Evolutionary conservation across 1,140 invertebrate genomes (phyloP).

Genomic region (Akabosia matsudoensis): DNA sequence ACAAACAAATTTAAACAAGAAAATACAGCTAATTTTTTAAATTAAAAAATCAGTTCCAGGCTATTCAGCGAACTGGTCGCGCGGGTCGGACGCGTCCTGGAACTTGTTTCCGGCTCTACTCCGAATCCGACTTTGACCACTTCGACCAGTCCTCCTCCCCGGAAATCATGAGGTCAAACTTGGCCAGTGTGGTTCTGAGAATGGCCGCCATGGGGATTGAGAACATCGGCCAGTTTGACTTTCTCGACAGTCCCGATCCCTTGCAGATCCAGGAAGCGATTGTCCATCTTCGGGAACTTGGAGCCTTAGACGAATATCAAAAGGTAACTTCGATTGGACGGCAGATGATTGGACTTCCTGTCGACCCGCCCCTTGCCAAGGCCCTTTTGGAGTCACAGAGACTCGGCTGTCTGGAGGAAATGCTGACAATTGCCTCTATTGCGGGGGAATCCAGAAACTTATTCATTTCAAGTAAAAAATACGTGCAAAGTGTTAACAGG

Average conservation of each 20-base stretch:
- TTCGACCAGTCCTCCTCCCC: conserved; percentile 77
- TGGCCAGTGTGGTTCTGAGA: conserved; percentile 92
- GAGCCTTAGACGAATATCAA: conserved; percentile 86
- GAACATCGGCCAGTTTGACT: conserved; percentile 94
- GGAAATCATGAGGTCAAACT: conserved; percentile 95
- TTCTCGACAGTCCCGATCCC: conserved; percentile 97
- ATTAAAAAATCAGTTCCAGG: conserved; percentile 49
- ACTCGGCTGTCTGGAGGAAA: conserved; percentile 83
- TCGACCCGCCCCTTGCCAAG: conserved; percentile 97
- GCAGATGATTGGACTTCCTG: conserved; percentile 97
- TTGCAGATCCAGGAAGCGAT: conserved; percentile 98
- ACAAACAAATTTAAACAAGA: too few relatives aligned
- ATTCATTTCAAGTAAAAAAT: conserved; percentile 94
- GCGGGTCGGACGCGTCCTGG: conserved; percentile 59
- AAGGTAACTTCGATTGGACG: conserved; percentile 85
- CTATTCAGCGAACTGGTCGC: conserved; percentile 52
- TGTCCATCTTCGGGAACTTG: conserved; percentile 97
- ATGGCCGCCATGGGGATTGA: conserved; percentile 93
- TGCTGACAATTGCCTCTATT: conserved; percentile 59
- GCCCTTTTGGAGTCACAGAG: conserved; percentile 93
- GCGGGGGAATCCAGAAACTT: conserved; percentile 52
- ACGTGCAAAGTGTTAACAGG: conserved; percentile 94
- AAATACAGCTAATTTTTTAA: too few relatives aligned
- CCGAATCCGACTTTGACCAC: conserved; percentile 52
- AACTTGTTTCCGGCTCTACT: conserved; percentile 55